Evolutionary conservation across 2,888 invertebrate genomes (phyloP).

Genomic region (Diabrotica balteata): DNA sequence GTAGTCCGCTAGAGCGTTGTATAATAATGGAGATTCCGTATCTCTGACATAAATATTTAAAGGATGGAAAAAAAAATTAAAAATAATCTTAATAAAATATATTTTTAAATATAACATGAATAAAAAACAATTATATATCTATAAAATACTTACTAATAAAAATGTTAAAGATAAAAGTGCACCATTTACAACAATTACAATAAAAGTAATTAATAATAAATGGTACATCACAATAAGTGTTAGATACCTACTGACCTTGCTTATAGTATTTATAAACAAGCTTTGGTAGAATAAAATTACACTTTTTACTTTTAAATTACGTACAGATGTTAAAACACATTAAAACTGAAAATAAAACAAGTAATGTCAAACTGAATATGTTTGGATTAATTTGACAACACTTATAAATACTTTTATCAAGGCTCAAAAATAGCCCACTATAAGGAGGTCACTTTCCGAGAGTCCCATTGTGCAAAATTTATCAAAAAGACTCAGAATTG

Average conservation of each 20-base stretch:
- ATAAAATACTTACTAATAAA: slow-evolving; percentile 43
- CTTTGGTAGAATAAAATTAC: slow-evolving; percentile 45
- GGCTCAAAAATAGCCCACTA: slow-evolving; percentile 43
- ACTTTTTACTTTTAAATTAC: slow-evolving; percentile 30
- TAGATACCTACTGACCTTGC: slow-evolving; percentile 46
- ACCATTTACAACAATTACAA: slow-evolving; percentile 43
- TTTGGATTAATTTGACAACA: slow-evolving; percentile 39
- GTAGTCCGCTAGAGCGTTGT: too few species aligned
- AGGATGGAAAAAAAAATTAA: neutral
- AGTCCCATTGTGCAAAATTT: neutral
- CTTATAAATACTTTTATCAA: slow-evolving; percentile 40
- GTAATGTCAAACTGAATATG: slow-evolving; percentile 40
- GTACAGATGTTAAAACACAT: slow-evolving; percentile 52
- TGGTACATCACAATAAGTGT: slow-evolving; percentile 40
- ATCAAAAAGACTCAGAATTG: too few species aligned
- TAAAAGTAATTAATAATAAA: slow-evolving; percentile 41
- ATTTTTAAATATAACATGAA: slow-evolving; percentile 59
- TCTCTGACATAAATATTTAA: too few species aligned
- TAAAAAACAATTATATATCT: slow-evolving; percentile 51
- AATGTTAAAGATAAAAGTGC: slow-evolving; percentile 41
- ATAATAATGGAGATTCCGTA: too few species aligned
- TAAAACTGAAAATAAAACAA: slow-evolving; percentile 45
- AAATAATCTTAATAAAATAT: slow-evolving; percentile 55
- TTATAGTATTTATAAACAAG: slow-evolving; percentile 45
- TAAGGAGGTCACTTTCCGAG: slow-evolving; percentile 8